Base-by-base conservation (phyloP, 2,113 vertebrate species). In the Willisornis vidua region DNA sequence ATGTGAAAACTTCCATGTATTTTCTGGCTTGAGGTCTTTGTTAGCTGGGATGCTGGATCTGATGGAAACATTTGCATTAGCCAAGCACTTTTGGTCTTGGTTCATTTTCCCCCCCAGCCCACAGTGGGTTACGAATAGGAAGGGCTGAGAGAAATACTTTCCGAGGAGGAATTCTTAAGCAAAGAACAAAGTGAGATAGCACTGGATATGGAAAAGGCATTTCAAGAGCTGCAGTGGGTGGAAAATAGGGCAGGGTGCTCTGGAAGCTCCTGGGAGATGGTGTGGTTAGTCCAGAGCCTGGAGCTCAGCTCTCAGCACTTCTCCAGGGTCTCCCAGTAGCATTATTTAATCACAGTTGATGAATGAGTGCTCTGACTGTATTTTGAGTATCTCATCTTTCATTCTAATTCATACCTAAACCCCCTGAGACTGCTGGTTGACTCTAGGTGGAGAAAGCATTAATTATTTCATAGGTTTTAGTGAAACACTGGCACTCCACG, bases 361-460 rank as follows among this genome's bases (percentile, higher is more conserved):
- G 83, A 94, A 96, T 85, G 86, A 93, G 57, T 84, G 63, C 45
- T 92, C 57, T 94, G 84, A 90, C 79, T 93, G 39, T 88, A 75
- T 88, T 88, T 68, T 90, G 57, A 96, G 65, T 94, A 79, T 86
- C 77, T 95, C 83, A 93, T 96, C 79, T 94, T 95, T 94, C 87
- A 95, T 95, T 94, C 66, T 92, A 95, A 96, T 93, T 95, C 86
- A 61, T 93, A 94, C 68, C 57, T 92, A 81, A 91, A 19, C 1
- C 80, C n/a, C 70, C 54, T 35, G 83, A 92, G 90, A 88, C 73
- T 86, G 65, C 83, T 84, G 81, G 65, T 92, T 90, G 70, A 94
- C 73, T 96, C 10, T 75, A 63, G 68, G 72, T 95, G 71, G 58
- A 70, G 88, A 96, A 96, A 74, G 25, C 76, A 85, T 95, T 96